Base-by-base conservation (phyloP, 2,888 invertebrate species). In the Bellardia pandia region DNA sequence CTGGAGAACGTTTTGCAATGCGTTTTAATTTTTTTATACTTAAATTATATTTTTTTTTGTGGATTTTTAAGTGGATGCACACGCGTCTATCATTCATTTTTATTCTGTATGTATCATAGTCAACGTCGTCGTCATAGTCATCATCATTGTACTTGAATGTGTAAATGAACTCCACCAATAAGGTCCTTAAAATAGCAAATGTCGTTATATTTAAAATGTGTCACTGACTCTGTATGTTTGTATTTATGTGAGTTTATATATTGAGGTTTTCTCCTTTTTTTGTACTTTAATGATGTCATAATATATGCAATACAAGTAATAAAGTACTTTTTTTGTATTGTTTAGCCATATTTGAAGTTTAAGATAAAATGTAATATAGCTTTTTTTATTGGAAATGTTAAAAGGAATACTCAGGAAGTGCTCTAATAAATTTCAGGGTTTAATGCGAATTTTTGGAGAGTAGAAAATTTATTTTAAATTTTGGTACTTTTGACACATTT, bases 41-140 rank as follows among this genome's bases (percentile, higher is more conserved):
- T 58, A 40, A 1, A 33, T 16, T 62, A 9, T 48, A 37, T n/a
- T 51, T 53, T 74, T 58, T 56, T 56, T 23, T 64, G 11, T 45
- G 2, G 40, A 53, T 45, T 45, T 66, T 69, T 82, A 87, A 87
- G 85, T 87, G 85, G 76, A 82, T 87, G 87, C 87, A 87, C 87
- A 87, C 87, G 87, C 87, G 81, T 78, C 66, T 58, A 62, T 23
- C 84, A 87, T 87, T 85, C 81, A 71, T 71, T 87, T 85, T 85
- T 85, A 87, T 87, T 58, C 45, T 69, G 45, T 62, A 60, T 74
- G 60, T 77, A 71, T 75, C 78, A 76, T 66, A 82, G 82, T 60
- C 64, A 51, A 42, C 64, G 62, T 53, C 56, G 45, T 72, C 68
- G 11, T 66, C 69, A 16, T 62, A 68, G 42, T 79, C 75, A 48